Evolutionary conservation across 1,140 invertebrate species (phyloP).

Genomic region (Sitobion miscanthi): DNA sequence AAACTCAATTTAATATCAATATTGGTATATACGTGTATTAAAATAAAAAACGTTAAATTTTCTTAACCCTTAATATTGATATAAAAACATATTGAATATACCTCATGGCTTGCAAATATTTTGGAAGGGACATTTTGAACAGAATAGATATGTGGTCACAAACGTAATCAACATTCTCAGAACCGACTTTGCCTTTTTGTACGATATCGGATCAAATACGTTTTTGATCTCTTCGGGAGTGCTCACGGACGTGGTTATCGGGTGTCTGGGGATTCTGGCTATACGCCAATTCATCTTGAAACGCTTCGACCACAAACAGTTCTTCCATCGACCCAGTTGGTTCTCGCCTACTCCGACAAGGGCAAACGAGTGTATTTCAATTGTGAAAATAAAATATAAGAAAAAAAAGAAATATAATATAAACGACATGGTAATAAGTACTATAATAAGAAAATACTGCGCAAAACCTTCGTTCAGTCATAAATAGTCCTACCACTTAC

Average conservation of each 20-base stretch:
- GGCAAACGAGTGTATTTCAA: not conserved
- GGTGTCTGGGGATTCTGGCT: not conserved
- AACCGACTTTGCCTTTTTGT: not conserved
- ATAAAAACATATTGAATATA: not conserved
- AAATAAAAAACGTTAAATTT: not conserved
- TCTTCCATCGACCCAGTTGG: conserved; percentile 7
- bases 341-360: not conserved
- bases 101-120: not conserved
- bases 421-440: conserved; percentile 38
- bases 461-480: conserved; percentile 70
- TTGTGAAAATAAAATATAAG: not conserved
- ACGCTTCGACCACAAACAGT: not conserved
- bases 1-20: not conserved
- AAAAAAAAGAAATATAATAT: no score
- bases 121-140: not conserved
- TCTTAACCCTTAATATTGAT: not conserved
- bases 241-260: not conserved
- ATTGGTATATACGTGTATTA: not conserved
- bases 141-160: not conserved
- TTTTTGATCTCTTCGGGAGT: not conserved
- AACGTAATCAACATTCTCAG: not conserved
- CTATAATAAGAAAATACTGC: conserved; percentile 61
- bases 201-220: conserved; percentile 10
- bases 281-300: not conserved
- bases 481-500: conserved; percentile 64